Evolutionary conservation across 2,888 invertebrate species (phyloP), one percentile per base, ranked within the genome.

Genomic region (Agrenia bidenticulata): DNA sequence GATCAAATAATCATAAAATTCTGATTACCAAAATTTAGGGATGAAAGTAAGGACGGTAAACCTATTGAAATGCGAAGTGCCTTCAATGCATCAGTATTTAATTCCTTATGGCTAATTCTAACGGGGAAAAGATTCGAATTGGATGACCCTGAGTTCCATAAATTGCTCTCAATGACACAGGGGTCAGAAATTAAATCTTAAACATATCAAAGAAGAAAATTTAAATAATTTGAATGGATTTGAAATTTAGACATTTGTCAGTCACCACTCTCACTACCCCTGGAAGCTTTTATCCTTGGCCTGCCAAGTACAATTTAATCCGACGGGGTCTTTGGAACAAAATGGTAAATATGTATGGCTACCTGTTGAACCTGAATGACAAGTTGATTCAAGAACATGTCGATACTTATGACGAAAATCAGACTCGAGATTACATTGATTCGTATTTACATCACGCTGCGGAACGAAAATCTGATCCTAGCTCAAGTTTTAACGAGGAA

Each of bases 31-130:
- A n/a, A n/a, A n/a, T 41, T 42, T 32, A 41, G 19, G 17, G 23
- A 32, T 15, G 26, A 39, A n/a, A 24, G 51, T 23, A 21, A 4
- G 2, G 51, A 21, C 4, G 57, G 57, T 7, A 49, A 57, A 32
- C 61, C 70, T 0, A 41, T 60, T 2, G 49, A 63, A 11, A 39
- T 70, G 11, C 53, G 24, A 24, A 21, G 24, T n/a, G 21, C 26
- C 2, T 55, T 68, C 17, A 68, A 68, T 59, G 64, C 59, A 19
- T 50, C 68, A 1, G 62, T 65, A 13, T 63, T 64, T 32, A 68
- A 64, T 19, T 64, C 64, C 7, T 32, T 65, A 15, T 61, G 61
- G 61, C 27, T 63, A 45, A 59, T 62, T 23, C 9, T 66, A 9
- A 53, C 37, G 1, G 58, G 57, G 15, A 26, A 63, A 15, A 15